Evolutionary conservation across 2,797 vertebrate genomes (phyloP).

Genomic region (Chiroxiphia lanceolata): DNA sequence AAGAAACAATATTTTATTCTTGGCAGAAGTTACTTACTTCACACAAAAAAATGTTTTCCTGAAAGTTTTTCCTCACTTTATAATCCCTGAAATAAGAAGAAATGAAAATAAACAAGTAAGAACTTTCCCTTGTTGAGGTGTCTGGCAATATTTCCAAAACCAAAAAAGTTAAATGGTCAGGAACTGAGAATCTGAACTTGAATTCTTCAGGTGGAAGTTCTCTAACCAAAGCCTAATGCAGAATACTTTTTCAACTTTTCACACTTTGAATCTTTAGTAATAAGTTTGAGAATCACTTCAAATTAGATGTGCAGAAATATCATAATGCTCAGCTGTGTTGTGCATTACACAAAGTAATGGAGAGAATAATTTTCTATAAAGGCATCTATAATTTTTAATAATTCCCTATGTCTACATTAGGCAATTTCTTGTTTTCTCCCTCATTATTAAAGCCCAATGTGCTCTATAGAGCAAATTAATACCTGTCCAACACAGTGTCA

Average conservation of each 20-base stretch:
- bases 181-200: not conserved
- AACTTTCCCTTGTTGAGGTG: not conserved
- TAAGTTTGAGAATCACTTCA: not conserved
- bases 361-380: not conserved
- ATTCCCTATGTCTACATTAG: not conserved
- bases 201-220: not conserved
- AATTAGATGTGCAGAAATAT: not conserved
- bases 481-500: not conserved
- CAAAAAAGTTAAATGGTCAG: not conserved
- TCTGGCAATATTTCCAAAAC: not conserved
- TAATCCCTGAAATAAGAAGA: not conserved
- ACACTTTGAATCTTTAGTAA: not conserved
- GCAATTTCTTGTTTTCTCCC: not conserved
- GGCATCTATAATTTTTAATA: no score
- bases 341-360: not conserved
- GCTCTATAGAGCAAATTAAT: not conserved
- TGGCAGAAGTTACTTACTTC: not conserved
- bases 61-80: not conserved
- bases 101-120: not conserved
- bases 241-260: not conserved
- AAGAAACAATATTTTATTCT: not conserved
- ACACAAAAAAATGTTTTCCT: not conserved
- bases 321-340: not conserved
- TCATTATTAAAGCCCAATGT: not conserved
- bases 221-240: not conserved